phyloP scores from a whole-genome alignment of 2,797 vertebrate species.

The Pangasius macronema region DNA sequence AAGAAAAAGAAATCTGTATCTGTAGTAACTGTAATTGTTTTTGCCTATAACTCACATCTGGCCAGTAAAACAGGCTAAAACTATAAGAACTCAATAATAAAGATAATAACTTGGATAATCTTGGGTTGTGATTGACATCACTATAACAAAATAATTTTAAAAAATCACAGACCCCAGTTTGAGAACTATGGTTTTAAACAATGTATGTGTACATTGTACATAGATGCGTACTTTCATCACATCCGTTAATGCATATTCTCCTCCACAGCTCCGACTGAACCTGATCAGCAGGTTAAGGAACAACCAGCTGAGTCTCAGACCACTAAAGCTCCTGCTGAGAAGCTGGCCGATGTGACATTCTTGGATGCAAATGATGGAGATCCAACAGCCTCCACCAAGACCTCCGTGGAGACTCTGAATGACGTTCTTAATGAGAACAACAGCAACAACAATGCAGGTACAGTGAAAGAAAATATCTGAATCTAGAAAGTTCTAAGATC shows the following conservation, averaged over 20 bases:
- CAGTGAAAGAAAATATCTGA: neutral
- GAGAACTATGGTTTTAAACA: too few species aligned
- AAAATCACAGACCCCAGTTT: too few species aligned
- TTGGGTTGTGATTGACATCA: too few species aligned
- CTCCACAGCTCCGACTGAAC: constrained; percentile 16
- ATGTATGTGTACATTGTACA: too few species aligned
- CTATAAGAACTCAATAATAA: neutral
- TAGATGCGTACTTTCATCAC: neutral
- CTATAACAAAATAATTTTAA: too few species aligned
- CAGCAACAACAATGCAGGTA: constrained; percentile 49
- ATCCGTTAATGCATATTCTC: neutral
- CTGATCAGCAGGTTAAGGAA: constrained; percentile 24
- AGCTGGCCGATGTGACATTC: constrained; percentile 14
- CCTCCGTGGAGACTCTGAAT: constrained; percentile 57
- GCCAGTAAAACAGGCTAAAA: neutral
- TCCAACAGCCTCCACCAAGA: constrained; percentile 50
- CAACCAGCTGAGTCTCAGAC: neutral
- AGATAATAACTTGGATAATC: neutral
- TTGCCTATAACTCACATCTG: neutral
- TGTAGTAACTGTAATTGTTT: neutral
- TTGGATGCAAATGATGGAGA: constrained; percentile 47
- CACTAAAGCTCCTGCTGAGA: constrained; percentile 8
- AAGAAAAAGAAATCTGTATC: neutral
- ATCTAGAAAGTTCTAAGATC: neutral
- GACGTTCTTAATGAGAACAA: constrained; percentile 55